Percentiles rank a stretch among this genome's conserved stretches.
phyloP scores from a whole-genome alignment of 2,113 vertebrate genomes.

The human region DNA sequence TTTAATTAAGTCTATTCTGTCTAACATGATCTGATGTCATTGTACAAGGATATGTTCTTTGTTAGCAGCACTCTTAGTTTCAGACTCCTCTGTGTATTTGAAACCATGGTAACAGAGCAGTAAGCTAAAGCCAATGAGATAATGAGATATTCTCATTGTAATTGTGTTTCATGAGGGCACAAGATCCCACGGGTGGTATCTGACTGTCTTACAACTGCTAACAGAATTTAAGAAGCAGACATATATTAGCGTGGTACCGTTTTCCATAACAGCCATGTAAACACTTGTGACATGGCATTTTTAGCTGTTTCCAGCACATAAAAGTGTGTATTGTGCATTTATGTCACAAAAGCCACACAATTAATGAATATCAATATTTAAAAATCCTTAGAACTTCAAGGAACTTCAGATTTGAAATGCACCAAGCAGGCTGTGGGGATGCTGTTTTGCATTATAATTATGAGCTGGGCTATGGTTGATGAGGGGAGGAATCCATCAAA shows the following conservation, averaged over 20 bases:
- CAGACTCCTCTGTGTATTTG: conserved; percentile 92
- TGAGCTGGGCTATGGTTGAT: conserved; percentile 45
- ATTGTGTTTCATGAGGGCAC: conserved; percentile 91
- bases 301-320: conserved; percentile 69
- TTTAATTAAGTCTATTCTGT: conserved; percentile 90
- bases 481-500: conserved; percentile 72
- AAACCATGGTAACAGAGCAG: conserved; percentile 93
- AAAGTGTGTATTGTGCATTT: conserved; percentile 48
- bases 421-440: conserved; percentile 75
- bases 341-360: conserved; percentile 66
- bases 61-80: conserved; percentile 88
- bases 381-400: conserved; percentile 86
- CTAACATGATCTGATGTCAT: conserved; percentile 91
- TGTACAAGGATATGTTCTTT: conserved; percentile 92
- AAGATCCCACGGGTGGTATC: conserved; percentile 89
- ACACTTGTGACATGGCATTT: conserved; percentile 76
- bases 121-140: conserved; percentile 94
- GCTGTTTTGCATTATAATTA: conserved; percentile 88
- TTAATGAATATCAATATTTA: conserved; percentile 74
- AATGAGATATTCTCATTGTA: conserved; percentile 93
- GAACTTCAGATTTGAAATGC: conserved; percentile 85
- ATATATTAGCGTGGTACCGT: conserved; percentile 78
- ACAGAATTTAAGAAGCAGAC: conserved; percentile 86
- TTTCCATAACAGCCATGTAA: conserved; percentile 81
- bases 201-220: conserved; percentile 86